Conservation (phyloP, 2,888 invertebrate species). For the Hedya salicella region DNA sequence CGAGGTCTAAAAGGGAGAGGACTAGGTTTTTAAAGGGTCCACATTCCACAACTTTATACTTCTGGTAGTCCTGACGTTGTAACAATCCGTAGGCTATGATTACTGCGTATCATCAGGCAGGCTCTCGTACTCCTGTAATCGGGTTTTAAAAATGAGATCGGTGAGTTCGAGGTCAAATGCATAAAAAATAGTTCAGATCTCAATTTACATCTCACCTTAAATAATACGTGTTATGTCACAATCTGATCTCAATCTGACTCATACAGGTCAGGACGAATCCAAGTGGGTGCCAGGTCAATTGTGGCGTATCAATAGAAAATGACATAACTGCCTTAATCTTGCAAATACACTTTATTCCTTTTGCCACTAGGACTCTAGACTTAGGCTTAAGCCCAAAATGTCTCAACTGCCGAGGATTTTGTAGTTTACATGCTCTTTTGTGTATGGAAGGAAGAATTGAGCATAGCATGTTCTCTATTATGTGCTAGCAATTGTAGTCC, state of each 20-base stretch:
- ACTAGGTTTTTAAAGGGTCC: too few species aligned
- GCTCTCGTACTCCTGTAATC: too few species aligned
- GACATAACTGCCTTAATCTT: neutral
- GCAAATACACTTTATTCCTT: neutral
- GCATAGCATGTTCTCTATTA: neutral
- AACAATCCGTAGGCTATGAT: too few species aligned
- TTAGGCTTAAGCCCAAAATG: neutral
- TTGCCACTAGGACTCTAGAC: neutral
- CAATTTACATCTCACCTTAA: slow-evolving; percentile 18
- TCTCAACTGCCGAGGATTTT: neutral
- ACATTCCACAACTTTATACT: too few species aligned
- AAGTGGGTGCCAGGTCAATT: slow-evolving; percentile 35
- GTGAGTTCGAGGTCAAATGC: neutral
- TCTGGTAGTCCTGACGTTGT: too few species aligned
- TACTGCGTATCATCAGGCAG: too few species aligned
- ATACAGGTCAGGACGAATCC: slow-evolving; percentile 15
- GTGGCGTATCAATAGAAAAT: neutral
- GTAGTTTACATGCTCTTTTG: neutral
- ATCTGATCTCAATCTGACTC: slow-evolving; percentile 16
- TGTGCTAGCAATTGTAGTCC: slow-evolving; percentile 6
- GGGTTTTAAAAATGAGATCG: too few species aligned
- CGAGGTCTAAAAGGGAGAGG: too few species aligned
- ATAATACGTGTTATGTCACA: neutral
- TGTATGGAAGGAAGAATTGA: neutral
- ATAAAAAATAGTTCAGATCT: slow-evolving; percentile 6